Evolutionary conservation across 2,888 invertebrate genomes (phyloP), one percentile per base, ranked within the genome.

Genomic region (Phalera bucephala): DNA sequence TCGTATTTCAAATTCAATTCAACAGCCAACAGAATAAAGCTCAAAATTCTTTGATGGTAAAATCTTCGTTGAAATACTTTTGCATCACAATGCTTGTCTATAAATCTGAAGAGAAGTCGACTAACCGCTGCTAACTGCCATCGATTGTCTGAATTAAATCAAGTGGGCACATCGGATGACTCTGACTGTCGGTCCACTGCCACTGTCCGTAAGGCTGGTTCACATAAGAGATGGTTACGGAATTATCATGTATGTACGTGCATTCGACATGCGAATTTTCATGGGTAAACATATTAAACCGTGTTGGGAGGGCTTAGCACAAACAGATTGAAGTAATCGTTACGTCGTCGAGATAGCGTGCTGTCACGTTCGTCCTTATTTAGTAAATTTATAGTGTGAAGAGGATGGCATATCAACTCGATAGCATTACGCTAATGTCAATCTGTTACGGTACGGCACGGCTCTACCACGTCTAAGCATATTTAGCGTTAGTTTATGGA

Each of bases 121-220:
- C 40, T 29, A 42, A 43, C 49, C 29, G 39, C 46, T 41, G 53
- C 40, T 45, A 53, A 55, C 52, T 40, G 36, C 55, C 60, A 59
- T 58, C 64, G 67, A 72, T 83, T 80, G 81, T 73, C 69, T 79
- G 74, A 81, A 83, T 85, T 78, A 82, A 79, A 84, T 81, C 75
- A 84, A 82, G 72, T 73, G 76, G 74, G 60, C 65, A 58, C 65
- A 63, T 64, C 54, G 65, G 58, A 47, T 55, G 58, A 65, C 67
- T 67, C 60, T 48, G 65, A 55, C 53, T 61, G 62, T 63, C 57
- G 54, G 60, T 27, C n/a, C 60, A 58, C 68, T 61, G 70, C 59
- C 60, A 69, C 63, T 65, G 52, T 55, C 45, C 47, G 46, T 11
- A 11, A 29, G 29, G 15, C 28, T 6, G 9, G 29, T 29, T 29